A percentile compares a stretch with the other conserved stretches of the same genome.
These are phyloP conservation scores for Mionectes macconnelli DNA, from an alignment of 2,113 vertebrate genomes.

Conservation along the genomic window DNA sequence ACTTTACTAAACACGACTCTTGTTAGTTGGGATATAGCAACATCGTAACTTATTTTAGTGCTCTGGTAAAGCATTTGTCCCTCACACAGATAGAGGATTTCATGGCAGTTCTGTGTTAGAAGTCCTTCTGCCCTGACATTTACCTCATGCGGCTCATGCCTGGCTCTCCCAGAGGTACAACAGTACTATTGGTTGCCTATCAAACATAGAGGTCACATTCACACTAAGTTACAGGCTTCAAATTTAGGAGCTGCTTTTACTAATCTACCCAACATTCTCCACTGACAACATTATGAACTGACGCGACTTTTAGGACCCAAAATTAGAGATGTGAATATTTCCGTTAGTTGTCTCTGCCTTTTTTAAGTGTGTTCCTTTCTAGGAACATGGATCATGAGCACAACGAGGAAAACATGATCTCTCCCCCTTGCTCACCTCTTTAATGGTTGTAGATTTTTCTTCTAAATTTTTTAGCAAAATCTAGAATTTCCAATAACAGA, in stretches of 20 bases:
- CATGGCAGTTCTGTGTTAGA: neutral
- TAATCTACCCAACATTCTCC: neutral
- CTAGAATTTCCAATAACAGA: neutral
- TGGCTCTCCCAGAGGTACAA: neutral
- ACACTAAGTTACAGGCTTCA: neutral
- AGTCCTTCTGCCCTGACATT: neutral
- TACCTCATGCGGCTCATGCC: neutral
- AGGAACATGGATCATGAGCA: neutral
- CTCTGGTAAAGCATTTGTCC: neutral
- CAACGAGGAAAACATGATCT: neutral
- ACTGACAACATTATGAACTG: no score
- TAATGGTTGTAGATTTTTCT: neutral
- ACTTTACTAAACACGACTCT: neutral
- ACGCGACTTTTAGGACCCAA: fast-evolving
- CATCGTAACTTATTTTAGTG: neutral
- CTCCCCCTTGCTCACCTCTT: neutral
- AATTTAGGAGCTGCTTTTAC: neutral
- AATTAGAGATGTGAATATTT: neutral
- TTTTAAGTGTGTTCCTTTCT: neutral
- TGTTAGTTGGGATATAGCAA: neutral
- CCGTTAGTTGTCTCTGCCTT: neutral
- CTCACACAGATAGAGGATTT: neutral
- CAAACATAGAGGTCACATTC: neutral
- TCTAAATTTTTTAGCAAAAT: neutral
- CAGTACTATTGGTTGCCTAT: fast-evolving